Percentiles rank a stretch among this genome's conserved stretches.
Conservation (phyloP, 92 coral and sea anemone genomes). For the Heteractis magnifica region DNA sequence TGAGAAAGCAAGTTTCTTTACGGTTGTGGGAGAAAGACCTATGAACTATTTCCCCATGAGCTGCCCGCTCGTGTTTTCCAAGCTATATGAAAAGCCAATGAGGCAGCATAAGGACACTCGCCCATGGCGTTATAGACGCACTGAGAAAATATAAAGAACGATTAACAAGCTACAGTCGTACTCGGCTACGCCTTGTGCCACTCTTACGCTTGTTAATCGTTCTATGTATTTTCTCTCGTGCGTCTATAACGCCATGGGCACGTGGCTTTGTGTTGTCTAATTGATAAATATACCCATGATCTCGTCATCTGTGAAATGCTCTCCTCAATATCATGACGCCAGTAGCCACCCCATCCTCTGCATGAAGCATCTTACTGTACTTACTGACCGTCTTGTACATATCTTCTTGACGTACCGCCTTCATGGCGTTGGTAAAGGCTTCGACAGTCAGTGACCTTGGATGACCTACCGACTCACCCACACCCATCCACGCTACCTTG, state of each 20-base stretch:
- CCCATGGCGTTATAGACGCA: too few species aligned
- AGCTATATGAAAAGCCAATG: too few species aligned
- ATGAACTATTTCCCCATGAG: too few species aligned
- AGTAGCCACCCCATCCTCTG: conserved; percentile 62
- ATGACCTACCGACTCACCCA: conserved; percentile 81
- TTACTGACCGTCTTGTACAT: conserved; percentile 39
- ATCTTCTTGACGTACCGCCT: conserved; percentile 37
- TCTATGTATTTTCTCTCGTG: too few species aligned
- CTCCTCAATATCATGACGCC: conserved; percentile 53
- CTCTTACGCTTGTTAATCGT: too few species aligned
- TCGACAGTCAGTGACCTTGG: conserved; percentile 60
- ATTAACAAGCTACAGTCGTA: too few species aligned
- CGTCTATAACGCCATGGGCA: too few species aligned
- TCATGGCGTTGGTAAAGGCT: conserved; percentile 56
- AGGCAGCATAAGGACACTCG: background rate
- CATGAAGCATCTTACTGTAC: conserved; percentile 49
- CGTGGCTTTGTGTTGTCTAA: background rate
- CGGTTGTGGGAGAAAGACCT: too few species aligned
- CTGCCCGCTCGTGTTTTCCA: too few species aligned
- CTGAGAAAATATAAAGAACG: too few species aligned
- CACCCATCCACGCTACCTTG: conserved; percentile 90
- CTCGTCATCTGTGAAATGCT: conserved; percentile 24
- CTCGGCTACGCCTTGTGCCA: too few species aligned
- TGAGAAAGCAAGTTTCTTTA: too few species aligned
- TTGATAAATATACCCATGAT: background rate